These are phyloP conservation scores for Akabosia matsudoensis DNA, from an alignment of 1,140 invertebrate species.

Conservation along the genomic window DNA sequence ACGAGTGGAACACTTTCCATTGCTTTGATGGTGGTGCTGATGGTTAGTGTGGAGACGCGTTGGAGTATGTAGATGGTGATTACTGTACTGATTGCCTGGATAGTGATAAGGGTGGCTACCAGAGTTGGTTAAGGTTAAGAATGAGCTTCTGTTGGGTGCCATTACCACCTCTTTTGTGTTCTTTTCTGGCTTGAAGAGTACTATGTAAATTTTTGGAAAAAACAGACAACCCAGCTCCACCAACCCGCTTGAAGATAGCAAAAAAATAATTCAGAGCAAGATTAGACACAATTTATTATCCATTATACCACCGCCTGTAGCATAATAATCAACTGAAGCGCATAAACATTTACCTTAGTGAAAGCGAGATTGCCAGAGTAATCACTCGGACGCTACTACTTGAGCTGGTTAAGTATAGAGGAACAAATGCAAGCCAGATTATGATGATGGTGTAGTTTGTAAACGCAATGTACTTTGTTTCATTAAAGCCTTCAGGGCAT, in stretches of 20 bases:
- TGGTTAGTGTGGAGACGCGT: too few relatives aligned
- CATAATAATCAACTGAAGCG: too few relatives aligned
- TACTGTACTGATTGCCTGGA: not conserved
- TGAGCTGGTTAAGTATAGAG: conserved; percentile 64
- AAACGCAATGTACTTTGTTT: conserved; percentile 69
- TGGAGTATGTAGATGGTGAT: not conserved
- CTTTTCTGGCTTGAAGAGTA: conserved; percentile 65
- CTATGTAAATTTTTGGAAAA: conserved; percentile 64
- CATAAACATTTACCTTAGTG: conserved; percentile 51
- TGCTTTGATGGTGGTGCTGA: conserved; percentile 21
- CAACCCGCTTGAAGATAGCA: conserved; percentile 49
- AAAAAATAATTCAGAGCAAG: conserved; percentile 14
- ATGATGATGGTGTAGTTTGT: conserved; percentile 74
- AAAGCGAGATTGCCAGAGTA: conserved; percentile 59
- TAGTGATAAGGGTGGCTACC: not conserved
- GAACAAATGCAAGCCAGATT: conserved; percentile 72
- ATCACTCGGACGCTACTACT: conserved; percentile 56
- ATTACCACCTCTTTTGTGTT: conserved; percentile 64
- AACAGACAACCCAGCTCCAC: conserved; percentile 60
- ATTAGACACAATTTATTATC: conserved; percentile 11
- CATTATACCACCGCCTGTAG: too few relatives aligned
- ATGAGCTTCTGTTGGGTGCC: conserved; percentile 52
- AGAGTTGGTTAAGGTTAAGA: conserved; percentile 41
- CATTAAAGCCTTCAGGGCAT: conserved; percentile 75
- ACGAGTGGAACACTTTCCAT: conserved; percentile 33